phyloP scores from a whole-genome alignment of 2,113 vertebrate species.

The Atherinomorus stipes region DNA sequence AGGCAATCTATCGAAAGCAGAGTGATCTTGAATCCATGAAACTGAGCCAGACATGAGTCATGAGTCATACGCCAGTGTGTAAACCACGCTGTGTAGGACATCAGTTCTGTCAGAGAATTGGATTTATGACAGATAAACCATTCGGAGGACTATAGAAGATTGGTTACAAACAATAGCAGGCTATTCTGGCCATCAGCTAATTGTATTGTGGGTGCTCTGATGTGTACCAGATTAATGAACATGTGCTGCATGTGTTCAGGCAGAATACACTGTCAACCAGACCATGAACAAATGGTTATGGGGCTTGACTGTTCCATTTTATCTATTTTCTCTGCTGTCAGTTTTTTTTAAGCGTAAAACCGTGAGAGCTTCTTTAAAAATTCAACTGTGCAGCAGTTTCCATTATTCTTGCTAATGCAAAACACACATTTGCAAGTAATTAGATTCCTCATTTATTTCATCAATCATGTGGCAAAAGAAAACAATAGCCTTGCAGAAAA shows the following conservation, averaged over 20 bases:
- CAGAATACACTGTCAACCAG: conserved; percentile 62
- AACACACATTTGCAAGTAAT: too few species aligned
- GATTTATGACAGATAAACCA: conserved; percentile 54
- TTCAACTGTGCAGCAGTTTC: conserved; percentile 22
- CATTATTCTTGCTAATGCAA: too few species aligned
- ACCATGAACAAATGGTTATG: conserved; percentile 63
- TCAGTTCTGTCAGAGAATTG: conserved; percentile 36
- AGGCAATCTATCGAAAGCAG: conserved; percentile 37
- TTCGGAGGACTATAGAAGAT: conserved; percentile 34
- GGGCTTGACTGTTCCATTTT: conserved; percentile 43
- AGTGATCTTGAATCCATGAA: conserved; percentile 44
- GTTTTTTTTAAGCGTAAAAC: neutral
- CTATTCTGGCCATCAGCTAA: conserved; percentile 64
- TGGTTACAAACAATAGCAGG: conserved; percentile 48
- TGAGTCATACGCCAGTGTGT: conserved; percentile 38
- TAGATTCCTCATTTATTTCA: conserved; percentile 31
- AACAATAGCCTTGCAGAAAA: conserved; percentile 36
- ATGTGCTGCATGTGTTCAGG: conserved; percentile 64
- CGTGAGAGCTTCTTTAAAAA: neutral
- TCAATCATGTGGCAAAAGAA: conserved; percentile 14
- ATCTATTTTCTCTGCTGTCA: conserved; percentile 13
- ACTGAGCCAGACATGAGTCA: conserved; percentile 46
- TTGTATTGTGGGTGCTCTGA: conserved; percentile 62
- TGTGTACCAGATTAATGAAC: conserved; percentile 73
- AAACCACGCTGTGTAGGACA: conserved; percentile 37